Evolutionary conservation across 2,113 vertebrate species (phyloP).

Genomic region (Phylloscopus whistleri): DNA sequence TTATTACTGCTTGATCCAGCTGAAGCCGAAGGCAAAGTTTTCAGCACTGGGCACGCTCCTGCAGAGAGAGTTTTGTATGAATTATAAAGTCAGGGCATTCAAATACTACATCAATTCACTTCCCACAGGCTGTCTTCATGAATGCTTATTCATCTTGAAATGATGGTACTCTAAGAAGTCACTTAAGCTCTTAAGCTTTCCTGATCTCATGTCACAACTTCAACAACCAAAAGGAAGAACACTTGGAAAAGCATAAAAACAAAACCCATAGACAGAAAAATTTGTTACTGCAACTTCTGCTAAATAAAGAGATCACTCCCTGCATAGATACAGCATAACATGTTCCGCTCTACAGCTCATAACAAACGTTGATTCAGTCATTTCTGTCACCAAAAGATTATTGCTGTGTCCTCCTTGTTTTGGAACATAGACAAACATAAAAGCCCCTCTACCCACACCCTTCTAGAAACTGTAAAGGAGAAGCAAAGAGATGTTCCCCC

Average conservation of each 20-base stretch:
- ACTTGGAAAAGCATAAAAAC: neutral
- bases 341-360: neutral
- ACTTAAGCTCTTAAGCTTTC: slow-evolving; percentile 50
- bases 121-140: slow-evolving; percentile 31
- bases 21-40: slow-evolving; percentile 53
- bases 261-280: neutral
- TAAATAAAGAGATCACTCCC: neutral
- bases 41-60: slow-evolving; percentile 1
- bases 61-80: slow-evolving; percentile 20
- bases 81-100: slow-evolving; percentile 43
- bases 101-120: slow-evolving; percentile 37
- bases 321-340: neutral
- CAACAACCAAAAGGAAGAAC: neutral
- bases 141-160: slow-evolving; percentile 51
- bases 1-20: slow-evolving; percentile 24
- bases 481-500: neutral
- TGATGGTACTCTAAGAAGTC: slow-evolving; percentile 32
- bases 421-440: neutral
- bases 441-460: neutral
- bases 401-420: neutral
- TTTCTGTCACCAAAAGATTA: neutral
- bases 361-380: neutral
- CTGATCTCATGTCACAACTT: slow-evolving; percentile 45
- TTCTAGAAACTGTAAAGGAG: neutral
- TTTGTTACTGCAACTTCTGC: neutral